phyloP scores from a whole-genome alignment of 2,113 vertebrate genomes.

The Epinephelus fuscoguttatus region DNA sequence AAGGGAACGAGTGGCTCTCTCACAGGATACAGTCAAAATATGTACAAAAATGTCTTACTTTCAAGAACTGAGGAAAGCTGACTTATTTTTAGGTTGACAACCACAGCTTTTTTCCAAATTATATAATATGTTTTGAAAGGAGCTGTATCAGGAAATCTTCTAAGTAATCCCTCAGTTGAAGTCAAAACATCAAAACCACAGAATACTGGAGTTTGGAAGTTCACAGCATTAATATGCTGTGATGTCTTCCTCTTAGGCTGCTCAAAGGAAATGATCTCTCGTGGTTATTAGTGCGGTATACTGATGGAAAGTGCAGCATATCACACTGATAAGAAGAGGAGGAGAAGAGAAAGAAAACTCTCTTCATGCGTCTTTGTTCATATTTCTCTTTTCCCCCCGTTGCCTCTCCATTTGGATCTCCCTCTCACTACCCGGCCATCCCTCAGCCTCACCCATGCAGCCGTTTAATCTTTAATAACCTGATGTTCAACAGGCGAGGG shows the following conservation, averaged over 20 bases:
- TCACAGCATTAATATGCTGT: conserved; percentile 30
- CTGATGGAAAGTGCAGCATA: conserved; percentile 25
- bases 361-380: conserved; percentile 36
- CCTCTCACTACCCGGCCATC: conserved; percentile 31
- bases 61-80: conserved; percentile 2
- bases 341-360: conserved; percentile 12
- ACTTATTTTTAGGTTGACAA: conserved; percentile 4
- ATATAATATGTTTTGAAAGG: conserved; percentile 17
- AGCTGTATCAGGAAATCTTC: conserved; percentile 26
- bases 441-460: conserved; percentile 53
- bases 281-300: conserved; percentile 33
- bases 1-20: neutral
- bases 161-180: conserved; percentile 32
- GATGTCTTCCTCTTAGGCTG: conserved; percentile 13
- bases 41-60: neutral
- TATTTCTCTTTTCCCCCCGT: conserved; percentile 21
- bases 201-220: conserved; percentile 17
- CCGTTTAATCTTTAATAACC: conserved; percentile 77
- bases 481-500: conserved; percentile 47
- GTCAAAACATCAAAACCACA: conserved; percentile 28
- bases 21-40: neutral
- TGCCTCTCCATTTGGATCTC: conserved; percentile 34
- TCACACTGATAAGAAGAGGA: conserved; percentile 26
- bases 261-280: conserved; percentile 32
- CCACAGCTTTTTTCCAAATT: neutral